Base-by-base conservation (phyloP, 2,113 vertebrate genomes). In the Eretmodus cyanostictus region DNA sequence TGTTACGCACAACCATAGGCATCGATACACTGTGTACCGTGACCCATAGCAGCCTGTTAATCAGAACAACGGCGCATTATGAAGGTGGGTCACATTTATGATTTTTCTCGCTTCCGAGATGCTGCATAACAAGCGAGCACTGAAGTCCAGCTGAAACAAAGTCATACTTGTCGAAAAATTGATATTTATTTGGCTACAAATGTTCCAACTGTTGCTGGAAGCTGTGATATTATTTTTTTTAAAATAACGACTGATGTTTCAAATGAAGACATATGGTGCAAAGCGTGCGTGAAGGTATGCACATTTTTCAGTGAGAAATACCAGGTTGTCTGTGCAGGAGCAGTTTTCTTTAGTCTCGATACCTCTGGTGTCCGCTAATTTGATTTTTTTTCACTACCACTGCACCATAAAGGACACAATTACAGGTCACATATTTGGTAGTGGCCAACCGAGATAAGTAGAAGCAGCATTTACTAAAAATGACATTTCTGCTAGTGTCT, bases 391-490 rank as follows among this genome's bases (percentile, higher is more conserved):
- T 31, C 27, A 14, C 53, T 55, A 36, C 34, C 66, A 82, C 84
- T 68, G 59, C 49, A 51, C 85, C 78, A 45, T 13, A 45, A 71
- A 55, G 76, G 61, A 81, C 10, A 24, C 78, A 34, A 84, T 85
- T 83, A 87, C 86, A 85, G 92, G 86, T 89, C 90, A 83, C 83
- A 53, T 86, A 76, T 91, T 86, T 90, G 85, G 86, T 57, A 22
- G 80, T 24, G 54, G 89, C 9, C 47, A 90, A 92, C 68, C 66
- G 49, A 85, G 86, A 89, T 89, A 83, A 83, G 78, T 78, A 29
- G 54, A 5, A 8, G 66, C 82, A 66, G 51, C 68, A 14, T 89
- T 91, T 71, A 31, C 54, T 80, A 55, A 78, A 59, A 90, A 90
- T 88, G 34, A 86, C 85, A 73, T 86, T 84, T 86, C 47, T 54